Base-by-base conservation (phyloP, 2,797 vertebrate species). In the Eulemur mongoz region DNA sequence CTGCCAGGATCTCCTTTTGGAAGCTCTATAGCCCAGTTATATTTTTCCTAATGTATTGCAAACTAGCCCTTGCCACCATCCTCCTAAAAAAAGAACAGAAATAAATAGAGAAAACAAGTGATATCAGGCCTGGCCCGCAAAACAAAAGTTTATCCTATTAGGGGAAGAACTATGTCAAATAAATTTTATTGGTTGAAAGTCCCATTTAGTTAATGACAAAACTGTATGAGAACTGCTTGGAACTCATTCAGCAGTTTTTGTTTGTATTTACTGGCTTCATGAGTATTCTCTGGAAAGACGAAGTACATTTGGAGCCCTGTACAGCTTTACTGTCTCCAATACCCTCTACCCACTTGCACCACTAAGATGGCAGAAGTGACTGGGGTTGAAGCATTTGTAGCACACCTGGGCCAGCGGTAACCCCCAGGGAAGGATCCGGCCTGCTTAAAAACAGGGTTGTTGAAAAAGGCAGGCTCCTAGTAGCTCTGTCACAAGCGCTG, bases 1-100 rank as follows among this genome's bases (percentile, higher is more conserved):
- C 61, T 88, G 25, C n/a, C 13, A n/a, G 80, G 23, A 84, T 61
- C 25, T 43, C n/a, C 32, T 95, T 96, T 89, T 90, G 73, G 73
- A 96, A 94, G 43, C 27, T 57, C 45, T 40, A 81, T 25, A 80
- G 7, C 4, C 78, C 72, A 78, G 7, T 61, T 90, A 30, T 40
- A 40, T 48, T 18, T 91, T 73, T 75, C 7, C 57, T 85, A 61
- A 89, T 70, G 22, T 50, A 73, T 48, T 73, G 25, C 23, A 80
- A 78, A 59, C 27, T 93, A 81, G 89, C n/a, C 54, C 50, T 10
- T 45, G 43, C 35, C 30, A 10, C 59, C 59, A 12, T 5, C 5
- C 59, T 27, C 12, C 63, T 3, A 72, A 27, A 30, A 13, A 32
- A 43, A 22, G n/a, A 57, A 23, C 32, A 25, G 1, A 40, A 54